These are phyloP conservation scores for Muraenolepis orangiensis DNA, from an alignment of 2,797 vertebrate species.

Conservation along the genomic window DNA sequence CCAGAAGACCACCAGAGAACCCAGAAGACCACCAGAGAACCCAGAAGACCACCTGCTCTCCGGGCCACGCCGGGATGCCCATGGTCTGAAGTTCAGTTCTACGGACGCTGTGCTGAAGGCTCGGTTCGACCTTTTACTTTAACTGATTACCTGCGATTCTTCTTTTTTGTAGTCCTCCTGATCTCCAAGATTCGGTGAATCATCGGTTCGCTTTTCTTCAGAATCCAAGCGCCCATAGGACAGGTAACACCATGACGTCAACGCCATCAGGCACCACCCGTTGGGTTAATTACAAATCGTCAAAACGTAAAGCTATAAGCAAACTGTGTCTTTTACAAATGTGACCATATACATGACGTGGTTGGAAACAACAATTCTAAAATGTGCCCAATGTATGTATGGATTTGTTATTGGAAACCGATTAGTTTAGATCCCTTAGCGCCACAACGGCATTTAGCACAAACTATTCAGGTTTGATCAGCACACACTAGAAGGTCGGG, in stretches of 20 bases:
- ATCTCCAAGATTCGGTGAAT: slow-evolving; percentile 15
- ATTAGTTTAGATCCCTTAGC: neutral
- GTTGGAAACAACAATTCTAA: neutral
- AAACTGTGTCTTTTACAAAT: neutral
- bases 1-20: slow-evolving; percentile 15
- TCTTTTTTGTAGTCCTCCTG: slow-evolving; percentile 12
- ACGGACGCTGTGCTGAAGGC: slow-evolving; percentile 14
- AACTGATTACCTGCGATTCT: neutral
- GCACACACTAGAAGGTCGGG: no score
- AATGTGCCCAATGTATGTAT: neutral
- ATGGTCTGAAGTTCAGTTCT: slow-evolving; percentile 53
- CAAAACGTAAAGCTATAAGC: neutral
- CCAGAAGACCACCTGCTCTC: slow-evolving; percentile 23
- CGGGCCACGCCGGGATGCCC: slow-evolving; percentile 46
- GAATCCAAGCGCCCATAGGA: slow-evolving; percentile 2
- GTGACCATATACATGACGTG: neutral
- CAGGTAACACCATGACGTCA: neutral
- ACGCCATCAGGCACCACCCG: neutral
- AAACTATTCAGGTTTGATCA: no score
- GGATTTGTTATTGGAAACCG: neutral
- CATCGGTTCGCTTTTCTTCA: slow-evolving; percentile 9
- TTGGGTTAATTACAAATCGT: neutral
- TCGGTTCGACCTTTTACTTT: neutral
- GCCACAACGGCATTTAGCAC: neutral
- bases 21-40: slow-evolving; percentile 23